Percentiles rank a stretch among this genome's conserved stretches.
Conservation (phyloP, 2,888 invertebrate genomes). For the Drosophila quinaria region DNA sequence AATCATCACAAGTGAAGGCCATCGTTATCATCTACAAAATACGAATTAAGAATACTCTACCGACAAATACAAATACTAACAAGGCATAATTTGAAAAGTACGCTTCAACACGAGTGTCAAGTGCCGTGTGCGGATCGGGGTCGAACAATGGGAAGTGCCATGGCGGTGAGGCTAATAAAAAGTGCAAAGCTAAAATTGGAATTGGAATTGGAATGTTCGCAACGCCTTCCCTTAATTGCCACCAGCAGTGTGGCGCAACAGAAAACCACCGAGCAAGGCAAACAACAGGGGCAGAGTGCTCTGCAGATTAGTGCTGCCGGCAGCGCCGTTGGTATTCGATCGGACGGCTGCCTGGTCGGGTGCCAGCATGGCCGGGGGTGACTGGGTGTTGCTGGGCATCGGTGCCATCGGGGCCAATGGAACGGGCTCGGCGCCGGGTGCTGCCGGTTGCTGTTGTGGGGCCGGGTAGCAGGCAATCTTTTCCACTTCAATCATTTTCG, state of each 20-base stretch:
- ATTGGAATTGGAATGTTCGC: constrained; percentile 34
- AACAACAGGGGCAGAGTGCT: constrained; percentile 13
- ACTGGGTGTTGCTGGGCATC: constrained; percentile 58
- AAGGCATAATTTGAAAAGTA: constrained; percentile 32
- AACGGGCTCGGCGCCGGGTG: constrained; percentile 61
- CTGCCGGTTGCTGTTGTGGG: constrained; percentile 71
- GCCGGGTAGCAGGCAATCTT: constrained; percentile 84
- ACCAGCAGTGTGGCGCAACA: constrained; percentile 27
- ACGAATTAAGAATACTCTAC: constrained; percentile 38
- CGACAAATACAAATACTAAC: constrained; percentile 37
- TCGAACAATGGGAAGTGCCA: neutral
- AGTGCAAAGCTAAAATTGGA: constrained; percentile 37
- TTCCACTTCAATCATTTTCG: constrained; percentile 82
- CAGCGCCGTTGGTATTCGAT: constrained; percentile 40
- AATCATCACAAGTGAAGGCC: constrained; percentile 56
- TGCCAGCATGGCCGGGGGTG: constrained; percentile 56
- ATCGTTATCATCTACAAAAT: constrained; percentile 27
- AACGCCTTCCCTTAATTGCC: constrained; percentile 39
- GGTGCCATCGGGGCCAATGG: constrained; percentile 71
- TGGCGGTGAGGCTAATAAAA: constrained; percentile 22
- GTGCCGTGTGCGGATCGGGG: neutral
- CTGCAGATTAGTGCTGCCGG: neutral
- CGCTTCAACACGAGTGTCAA: constrained; percentile 9
- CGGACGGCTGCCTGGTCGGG: constrained; percentile 74
- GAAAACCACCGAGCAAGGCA: constrained; percentile 18